Conservation (phyloP, 2,113 vertebrate species). For the Columbina picui region DNA sequence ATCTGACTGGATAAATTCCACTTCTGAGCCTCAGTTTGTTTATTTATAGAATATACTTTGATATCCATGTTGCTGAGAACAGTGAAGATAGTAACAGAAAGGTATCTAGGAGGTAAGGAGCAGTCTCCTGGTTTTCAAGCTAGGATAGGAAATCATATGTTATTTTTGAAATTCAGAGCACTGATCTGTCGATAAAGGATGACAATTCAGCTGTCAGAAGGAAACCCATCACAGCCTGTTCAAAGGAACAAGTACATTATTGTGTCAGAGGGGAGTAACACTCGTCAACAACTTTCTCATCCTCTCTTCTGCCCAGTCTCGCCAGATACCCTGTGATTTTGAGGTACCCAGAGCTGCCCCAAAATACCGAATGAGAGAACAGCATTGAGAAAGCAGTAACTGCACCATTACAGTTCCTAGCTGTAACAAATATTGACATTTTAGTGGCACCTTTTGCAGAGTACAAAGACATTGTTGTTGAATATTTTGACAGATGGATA, state of each 20-base stretch:
- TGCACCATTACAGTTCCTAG: background rate
- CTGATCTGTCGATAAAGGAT: background rate
- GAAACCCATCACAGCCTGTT: background rate
- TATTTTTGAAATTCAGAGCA: background rate
- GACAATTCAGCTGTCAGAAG: background rate
- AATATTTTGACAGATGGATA: background rate
- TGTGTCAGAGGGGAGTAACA: background rate
- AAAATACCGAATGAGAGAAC: background rate
- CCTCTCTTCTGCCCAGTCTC: background rate
- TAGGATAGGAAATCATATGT: background rate
- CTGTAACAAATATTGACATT: background rate
- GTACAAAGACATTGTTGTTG: background rate
- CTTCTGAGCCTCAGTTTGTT: background rate
- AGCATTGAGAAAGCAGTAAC: background rate
- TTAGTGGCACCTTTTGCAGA: background rate
- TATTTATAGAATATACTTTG: background rate
- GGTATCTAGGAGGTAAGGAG: background rate
- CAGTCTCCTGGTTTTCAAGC: background rate
- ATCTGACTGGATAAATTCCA: background rate
- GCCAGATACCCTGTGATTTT: background rate
- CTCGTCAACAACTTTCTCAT: background rate
- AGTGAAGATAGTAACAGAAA: background rate
- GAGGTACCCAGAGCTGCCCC: background rate
- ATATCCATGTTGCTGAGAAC: accelerated
- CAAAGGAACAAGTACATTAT: background rate